Evolutionary conservation across 35 echinoderm and acorn worm genomes (phyloP).

Genomic region (Lytechinus pictus): DNA sequence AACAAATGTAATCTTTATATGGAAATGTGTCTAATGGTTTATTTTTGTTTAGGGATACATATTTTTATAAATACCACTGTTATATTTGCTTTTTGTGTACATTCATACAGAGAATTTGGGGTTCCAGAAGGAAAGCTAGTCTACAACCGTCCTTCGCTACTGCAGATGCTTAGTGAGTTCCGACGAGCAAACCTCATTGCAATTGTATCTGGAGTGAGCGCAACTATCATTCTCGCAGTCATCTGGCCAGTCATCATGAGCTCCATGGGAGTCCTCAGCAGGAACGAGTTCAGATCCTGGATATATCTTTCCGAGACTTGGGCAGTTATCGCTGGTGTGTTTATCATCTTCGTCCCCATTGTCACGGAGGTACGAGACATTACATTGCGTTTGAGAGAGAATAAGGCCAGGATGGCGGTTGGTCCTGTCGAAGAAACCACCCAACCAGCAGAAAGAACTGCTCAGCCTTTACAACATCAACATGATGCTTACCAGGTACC

Average conservation of each 20-base stretch:
- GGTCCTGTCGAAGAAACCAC: background rate
- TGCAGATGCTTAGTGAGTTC: constrained; percentile 79
- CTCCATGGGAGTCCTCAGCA: constrained; percentile 56
- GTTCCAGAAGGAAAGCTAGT: constrained; percentile 79
- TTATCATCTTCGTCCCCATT: constrained; percentile 84
- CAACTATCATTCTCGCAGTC: constrained; percentile 67
- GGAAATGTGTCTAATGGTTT: no score
- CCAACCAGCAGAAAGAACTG: background rate
- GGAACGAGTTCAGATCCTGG: constrained; percentile 75
- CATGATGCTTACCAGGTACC: background rate
- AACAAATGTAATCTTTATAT: no score
- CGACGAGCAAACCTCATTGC: constrained; percentile 60
- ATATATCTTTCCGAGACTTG: constrained; percentile 76
- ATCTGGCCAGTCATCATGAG: constrained; percentile 79
- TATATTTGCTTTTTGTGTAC: background rate
- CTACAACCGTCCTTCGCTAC: constrained; percentile 78
- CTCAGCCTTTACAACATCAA: background rate
- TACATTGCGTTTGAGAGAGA: constrained; percentile 58
- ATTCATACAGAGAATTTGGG: constrained; percentile 83
- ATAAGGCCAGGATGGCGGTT: constrained; percentile 24
- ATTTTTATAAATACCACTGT: no score
- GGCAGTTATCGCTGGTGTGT: constrained; percentile 80
- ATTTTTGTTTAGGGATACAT: no score
- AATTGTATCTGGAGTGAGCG: constrained; percentile 47
- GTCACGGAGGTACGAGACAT: constrained; percentile 72